Percentiles rank a stretch among this genome's conserved stretches.
These are phyloP conservation scores for Hypomecis punctinalis DNA, from an alignment of 2,888 invertebrate genomes.

Conservation along the genomic window DNA sequence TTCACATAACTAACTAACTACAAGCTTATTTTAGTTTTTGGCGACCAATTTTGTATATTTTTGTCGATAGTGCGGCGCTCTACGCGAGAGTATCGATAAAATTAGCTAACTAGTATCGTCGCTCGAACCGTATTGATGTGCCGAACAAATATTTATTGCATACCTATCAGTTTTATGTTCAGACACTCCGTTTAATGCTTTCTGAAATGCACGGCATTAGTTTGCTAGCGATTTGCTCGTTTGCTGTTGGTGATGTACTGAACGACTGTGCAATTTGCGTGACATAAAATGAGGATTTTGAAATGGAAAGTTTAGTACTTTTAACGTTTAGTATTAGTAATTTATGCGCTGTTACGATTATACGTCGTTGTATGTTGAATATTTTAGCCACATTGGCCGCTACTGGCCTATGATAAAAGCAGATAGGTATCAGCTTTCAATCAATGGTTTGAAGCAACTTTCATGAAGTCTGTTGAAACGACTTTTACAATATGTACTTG, in stretches of 20 bases:
- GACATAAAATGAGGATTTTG: not conserved
- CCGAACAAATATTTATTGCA: constrained; percentile 72
- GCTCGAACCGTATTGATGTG: constrained; percentile 73
- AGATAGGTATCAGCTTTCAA: too few relatives aligned
- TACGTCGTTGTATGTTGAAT: not conserved
- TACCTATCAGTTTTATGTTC: constrained; percentile 82
- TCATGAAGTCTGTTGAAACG: too few relatives aligned
- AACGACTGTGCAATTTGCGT: constrained; percentile 15
- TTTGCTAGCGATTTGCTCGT: constrained; percentile 45
- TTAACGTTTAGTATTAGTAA: not conserved
- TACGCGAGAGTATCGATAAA: constrained; percentile 13
- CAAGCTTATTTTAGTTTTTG: too few relatives aligned
- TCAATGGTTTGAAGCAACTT: too few relatives aligned
- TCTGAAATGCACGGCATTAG: constrained; percentile 67
- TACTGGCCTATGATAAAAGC: too few relatives aligned
- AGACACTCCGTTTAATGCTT: constrained; percentile 77
- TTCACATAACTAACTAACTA: too few relatives aligned
- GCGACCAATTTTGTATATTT: not conserved
- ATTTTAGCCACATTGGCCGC: not conserved
- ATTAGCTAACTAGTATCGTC: constrained; percentile 45
- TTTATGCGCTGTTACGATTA: too few relatives aligned
- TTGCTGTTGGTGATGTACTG: constrained; percentile 30
- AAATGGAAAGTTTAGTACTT: not conserved
- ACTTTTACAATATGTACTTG: too few relatives aligned
- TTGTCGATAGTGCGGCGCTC: not conserved